Percentiles rank a stretch among this genome's conserved stretches.
These are phyloP conservation scores for Hypotaenidia philippensis DNA, from an alignment of 2,797 vertebrate species.

Conservation along the genomic window DNA sequence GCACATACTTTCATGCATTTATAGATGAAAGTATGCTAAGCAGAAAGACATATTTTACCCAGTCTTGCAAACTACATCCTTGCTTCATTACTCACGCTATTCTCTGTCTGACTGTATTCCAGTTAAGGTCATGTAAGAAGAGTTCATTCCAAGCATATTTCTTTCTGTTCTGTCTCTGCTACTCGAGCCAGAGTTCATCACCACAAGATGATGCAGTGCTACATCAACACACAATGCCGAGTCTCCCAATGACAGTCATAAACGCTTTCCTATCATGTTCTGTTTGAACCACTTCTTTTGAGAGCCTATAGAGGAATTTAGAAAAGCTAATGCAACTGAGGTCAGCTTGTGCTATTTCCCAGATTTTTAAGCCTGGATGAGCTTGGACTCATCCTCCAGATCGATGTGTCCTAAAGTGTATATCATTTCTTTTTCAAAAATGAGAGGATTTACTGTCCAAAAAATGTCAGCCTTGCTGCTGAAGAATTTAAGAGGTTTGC, in stretches of 20 bases:
- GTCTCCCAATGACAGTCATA: not conserved
- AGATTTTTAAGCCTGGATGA: constrained; percentile 68
- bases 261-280: not conserved
- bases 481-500: constrained; percentile 50
- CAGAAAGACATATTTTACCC: not conserved
- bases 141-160: not conserved
- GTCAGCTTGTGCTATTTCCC: constrained; percentile 52
- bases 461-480: constrained; percentile 40
- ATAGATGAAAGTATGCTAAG: not conserved
- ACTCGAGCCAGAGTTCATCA: not conserved
- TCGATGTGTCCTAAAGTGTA: constrained; percentile 21
- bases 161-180: not conserved
- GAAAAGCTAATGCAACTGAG: constrained; percentile 45
- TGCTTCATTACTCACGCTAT: not conserved
- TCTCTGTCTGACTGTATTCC: not conserved
- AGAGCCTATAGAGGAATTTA: constrained; percentile 36
- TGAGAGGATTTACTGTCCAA: constrained; percentile 56
- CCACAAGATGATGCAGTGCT: constrained; percentile 9
- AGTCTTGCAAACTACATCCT: not conserved
- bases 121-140: not conserved
- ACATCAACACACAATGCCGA: not conserved
- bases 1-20: not conserved
- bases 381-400: constrained; percentile 45
- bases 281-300: constrained; percentile 34
- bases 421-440: constrained; percentile 54